Base-by-base conservation (phyloP, 2,888 invertebrate genomes). In the Apamea epomidion region DNA sequence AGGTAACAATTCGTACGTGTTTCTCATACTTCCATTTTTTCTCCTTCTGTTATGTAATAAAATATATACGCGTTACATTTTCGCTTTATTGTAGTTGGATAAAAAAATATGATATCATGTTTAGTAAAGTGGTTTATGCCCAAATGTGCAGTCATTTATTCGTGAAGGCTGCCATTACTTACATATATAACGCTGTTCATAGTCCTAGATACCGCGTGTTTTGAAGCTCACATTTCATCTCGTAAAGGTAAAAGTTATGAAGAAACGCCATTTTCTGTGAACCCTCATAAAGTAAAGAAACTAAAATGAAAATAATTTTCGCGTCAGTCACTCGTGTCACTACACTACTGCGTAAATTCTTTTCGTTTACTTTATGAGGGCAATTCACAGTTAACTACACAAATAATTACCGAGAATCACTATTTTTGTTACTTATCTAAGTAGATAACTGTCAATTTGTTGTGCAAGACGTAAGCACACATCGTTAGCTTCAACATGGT, bases 111-210 rank as follows among this genome's bases (percentile, higher is more conserved):
- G 69, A 67, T 71, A 65, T 32, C 62, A 84, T 67, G 76, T 74
- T 67, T 51, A 29, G 54, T 25, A 85, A 70, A 84, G 82, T 74
- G 81, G 73, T 81, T 85, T 85, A 81, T 81, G 37, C 10, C n/a
- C 2, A 67, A 69, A 85, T 76, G 67, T 68, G 62, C 62, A 67
- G 70, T 81, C 65, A 69, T 80, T 80, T 84, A 42, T 75, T 72
- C 48, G 29, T 73, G 3, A 48, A 80, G 32, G 54, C 37, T 37
- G 62, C 37, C 65, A 67, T 85, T 67, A 70, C 68, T 51, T 65
- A 51, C n/a, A 72, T 67, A 51, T 42, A 75, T 4, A 71, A 64
- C 6, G 21, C 25, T 45, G 29, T 48, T 64, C 81, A 48, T 64
- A 58, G 37, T 37, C 62, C 18, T 37, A 45, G 45, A n/a, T n/a